Base-by-base conservation (phyloP, 1,140 invertebrate genomes). In the Bombus sibiricus region DNA sequence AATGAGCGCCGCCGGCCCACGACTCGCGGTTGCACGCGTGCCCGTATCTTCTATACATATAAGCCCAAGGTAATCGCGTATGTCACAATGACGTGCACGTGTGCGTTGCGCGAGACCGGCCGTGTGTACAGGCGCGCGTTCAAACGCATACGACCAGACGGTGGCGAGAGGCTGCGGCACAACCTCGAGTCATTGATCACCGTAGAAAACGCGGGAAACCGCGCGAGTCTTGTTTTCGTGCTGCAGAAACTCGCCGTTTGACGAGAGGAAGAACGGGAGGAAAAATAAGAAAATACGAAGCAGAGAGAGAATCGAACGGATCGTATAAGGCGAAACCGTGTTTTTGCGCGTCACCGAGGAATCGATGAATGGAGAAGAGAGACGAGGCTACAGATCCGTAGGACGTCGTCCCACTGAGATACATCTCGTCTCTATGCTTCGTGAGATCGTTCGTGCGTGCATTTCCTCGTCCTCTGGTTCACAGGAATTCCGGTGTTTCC, bases 51-150 rank as follows among this genome's bases (percentile, higher is more conserved):
- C 85, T 83, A 82, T 69, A 90, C 85, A 84, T 90, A 91, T 92
- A 94, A 94, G 92, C 92, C 92, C 94, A 95, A 95, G 94, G 94
- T 93, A 93, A 94, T 94, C 93, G 89, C 92, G 92, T 95, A 94
- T 94, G 93, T 95, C 93, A 93, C 93, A 95, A 95, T 87, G 86
- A 59, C 73, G 81, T 71, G 76, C 88, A 85, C 82, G 88, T 81
- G 88, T 85, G 84, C 86, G 87, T 87, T 78, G 34, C 47, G 57
- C 71, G 85, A 62, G 86, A 41, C 86, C 74, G 77, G 76, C 86
- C 87, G 75, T 53, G 47, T 59, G 81, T 77, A 53, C 81, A 75
- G 81, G 66, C 77, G 59, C 59, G 62, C 59, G 47, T 32, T 32
- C n/a, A 25, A 37, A 80, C 83, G 57, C 77, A 69, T 43, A 78